Evolutionary conservation across 2,113 vertebrate genomes (phyloP).

Genomic region (Antechinus stuartii): DNA sequence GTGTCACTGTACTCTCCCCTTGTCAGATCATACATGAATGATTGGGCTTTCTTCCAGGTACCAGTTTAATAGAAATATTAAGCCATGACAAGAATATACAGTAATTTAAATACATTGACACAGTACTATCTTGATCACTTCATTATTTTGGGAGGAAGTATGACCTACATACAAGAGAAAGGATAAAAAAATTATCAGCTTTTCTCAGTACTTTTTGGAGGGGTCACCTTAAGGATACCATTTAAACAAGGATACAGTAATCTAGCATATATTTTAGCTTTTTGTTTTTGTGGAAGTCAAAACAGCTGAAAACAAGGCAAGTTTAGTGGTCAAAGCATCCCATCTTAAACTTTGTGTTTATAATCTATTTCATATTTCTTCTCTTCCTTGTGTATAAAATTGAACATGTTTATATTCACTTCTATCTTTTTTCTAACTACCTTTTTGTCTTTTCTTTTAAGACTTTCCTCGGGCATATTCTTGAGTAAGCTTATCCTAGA

Average conservation of each 20-base stretch:
- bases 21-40: neutral
- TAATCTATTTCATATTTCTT: neutral
- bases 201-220: neutral
- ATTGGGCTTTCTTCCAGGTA: neutral
- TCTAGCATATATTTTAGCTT: neutral
- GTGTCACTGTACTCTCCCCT: neutral
- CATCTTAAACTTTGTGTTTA: neutral
- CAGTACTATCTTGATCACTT: neutral
- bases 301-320: neutral
- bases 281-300: neutral
- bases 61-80: neutral
- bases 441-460: slow-evolving; percentile 34
- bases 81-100: neutral
- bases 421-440: slow-evolving; percentile 24
- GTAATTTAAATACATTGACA: neutral
- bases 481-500: slow-evolving; percentile 44
- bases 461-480: slow-evolving; percentile 56
- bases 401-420: neutral
- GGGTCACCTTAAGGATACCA: neutral
- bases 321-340: neutral
- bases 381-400: neutral
- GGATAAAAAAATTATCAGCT: neutral
- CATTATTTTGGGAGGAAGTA: neutral
- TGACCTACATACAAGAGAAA: neutral
- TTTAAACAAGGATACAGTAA: neutral